A percentile compares a stretch with the other conserved stretches of the same genome.
phyloP scores from a whole-genome alignment of 2,797 vertebrate genomes.

The Babyrousa celebensis region DNA sequence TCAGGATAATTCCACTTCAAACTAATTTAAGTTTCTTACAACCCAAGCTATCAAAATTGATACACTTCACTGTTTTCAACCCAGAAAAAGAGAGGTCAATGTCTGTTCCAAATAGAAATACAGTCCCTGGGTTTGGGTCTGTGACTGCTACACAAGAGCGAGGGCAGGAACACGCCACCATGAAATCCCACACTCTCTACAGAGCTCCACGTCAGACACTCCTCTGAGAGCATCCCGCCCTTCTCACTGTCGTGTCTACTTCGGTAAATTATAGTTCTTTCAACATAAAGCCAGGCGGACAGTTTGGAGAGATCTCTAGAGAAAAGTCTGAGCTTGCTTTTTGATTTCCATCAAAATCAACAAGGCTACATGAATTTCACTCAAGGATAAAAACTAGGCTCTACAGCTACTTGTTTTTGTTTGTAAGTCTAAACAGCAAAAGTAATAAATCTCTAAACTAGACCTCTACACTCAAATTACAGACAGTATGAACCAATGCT shows the following conservation, averaged over 20 bases:
- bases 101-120: constrained; percentile 54
- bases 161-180: background rate
- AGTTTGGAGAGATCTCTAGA: constrained; percentile 25
- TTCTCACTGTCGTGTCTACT: background rate
- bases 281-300: background rate
- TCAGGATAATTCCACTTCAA: constrained; percentile 85
- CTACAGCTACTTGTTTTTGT: background rate
- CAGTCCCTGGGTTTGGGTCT: background rate
- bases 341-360: constrained; percentile 51
- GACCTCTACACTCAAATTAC: background rate
- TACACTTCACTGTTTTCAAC: constrained; percentile 75
- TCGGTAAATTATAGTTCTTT: background rate
- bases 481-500: background rate
- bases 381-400: constrained; percentile 21
- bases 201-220: constrained; percentile 10
- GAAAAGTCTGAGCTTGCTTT: background rate
- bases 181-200: background rate
- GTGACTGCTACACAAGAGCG: background rate
- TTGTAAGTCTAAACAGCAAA: constrained; percentile 46
- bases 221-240: background rate
- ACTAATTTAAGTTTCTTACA: constrained; percentile 84
- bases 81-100: constrained; percentile 72
- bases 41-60: constrained; percentile 76
- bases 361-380: background rate
- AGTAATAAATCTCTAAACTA: constrained; percentile 64